Evolutionary conservation across 2,113 vertebrate genomes (phyloP).

Genomic region (Corapipo altera): DNA sequence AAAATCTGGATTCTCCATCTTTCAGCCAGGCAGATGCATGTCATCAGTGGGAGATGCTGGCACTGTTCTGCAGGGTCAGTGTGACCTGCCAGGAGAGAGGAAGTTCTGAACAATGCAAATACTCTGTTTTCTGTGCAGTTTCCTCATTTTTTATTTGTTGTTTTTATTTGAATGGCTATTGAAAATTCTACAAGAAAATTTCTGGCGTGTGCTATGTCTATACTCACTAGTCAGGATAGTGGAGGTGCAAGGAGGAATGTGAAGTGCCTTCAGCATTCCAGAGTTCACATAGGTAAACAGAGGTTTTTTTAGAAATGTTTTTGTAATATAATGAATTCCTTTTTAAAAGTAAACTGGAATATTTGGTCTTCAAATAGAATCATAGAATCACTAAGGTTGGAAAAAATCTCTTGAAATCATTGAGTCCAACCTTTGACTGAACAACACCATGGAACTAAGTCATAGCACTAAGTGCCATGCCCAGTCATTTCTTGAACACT

Average conservation of each 20-base stretch:
- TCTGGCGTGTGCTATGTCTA: not conserved
- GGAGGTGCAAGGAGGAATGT: not conserved
- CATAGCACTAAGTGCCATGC: not conserved
- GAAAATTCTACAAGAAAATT: not conserved
- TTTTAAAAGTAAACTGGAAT: not conserved
- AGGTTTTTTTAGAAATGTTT: not conserved
- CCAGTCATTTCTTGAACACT: not conserved
- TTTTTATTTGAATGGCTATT: not conserved
- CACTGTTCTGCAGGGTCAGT: not conserved
- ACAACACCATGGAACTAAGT: not conserved
- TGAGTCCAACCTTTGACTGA: not conserved
- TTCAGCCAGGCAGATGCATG: not conserved
- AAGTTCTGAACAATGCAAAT: not conserved
- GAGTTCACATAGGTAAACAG: not conserved
- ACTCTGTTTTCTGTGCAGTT: not conserved
- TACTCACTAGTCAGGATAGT: not conserved
- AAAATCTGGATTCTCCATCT: not conserved
- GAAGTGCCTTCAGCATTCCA: not conserved
- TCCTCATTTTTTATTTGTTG: not conserved
- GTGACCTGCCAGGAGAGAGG: not conserved
- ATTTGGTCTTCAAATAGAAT: not conserved
- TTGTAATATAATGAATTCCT: not conserved
- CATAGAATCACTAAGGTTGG: not conserved
- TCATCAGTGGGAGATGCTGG: rapidly evolving
- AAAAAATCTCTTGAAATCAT: not conserved